Conservation (phyloP, 2,113 vertebrate species). For the Tupaia chinensis region DNA sequence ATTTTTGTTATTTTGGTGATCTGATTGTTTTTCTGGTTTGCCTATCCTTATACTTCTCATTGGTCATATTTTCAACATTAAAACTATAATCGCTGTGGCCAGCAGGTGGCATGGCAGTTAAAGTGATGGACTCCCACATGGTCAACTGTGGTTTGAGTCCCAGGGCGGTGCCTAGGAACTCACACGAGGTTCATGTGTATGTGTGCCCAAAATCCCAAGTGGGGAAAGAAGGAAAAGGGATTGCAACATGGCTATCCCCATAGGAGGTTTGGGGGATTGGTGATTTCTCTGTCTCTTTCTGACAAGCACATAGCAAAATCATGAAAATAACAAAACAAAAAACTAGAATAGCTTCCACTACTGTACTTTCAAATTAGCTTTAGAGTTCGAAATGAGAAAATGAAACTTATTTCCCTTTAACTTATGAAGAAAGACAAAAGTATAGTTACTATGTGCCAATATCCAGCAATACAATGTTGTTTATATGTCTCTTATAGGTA, state of each 20-base stretch:
- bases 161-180: too few relatives aligned
- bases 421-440: not conserved
- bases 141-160: too few relatives aligned
- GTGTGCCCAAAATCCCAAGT: too few relatives aligned
- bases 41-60: not conserved
- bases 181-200: too few relatives aligned
- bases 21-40: not conserved
- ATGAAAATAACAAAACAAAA: not conserved
- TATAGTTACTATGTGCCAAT: not conserved
- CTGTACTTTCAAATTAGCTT: not conserved
- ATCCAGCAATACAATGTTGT: not conserved
- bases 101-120: too few relatives aligned
- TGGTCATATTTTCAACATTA: not conserved
- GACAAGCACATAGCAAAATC: too few relatives aligned
- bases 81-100: not conserved
- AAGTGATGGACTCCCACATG: too few relatives aligned
- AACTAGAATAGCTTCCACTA: not conserved
- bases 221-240: too few relatives aligned
- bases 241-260: too few relatives aligned
- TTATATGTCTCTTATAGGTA: not conserved
- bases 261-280: too few relatives aligned
- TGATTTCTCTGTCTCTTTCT: too few relatives aligned
- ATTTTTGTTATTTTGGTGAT: not conserved
- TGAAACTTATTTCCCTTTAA: not conserved
- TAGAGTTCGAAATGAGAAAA: slow-evolving; percentile 2